phyloP scores from a whole-genome alignment of 2,797 vertebrate species.

The Oreortyx pictus region DNA sequence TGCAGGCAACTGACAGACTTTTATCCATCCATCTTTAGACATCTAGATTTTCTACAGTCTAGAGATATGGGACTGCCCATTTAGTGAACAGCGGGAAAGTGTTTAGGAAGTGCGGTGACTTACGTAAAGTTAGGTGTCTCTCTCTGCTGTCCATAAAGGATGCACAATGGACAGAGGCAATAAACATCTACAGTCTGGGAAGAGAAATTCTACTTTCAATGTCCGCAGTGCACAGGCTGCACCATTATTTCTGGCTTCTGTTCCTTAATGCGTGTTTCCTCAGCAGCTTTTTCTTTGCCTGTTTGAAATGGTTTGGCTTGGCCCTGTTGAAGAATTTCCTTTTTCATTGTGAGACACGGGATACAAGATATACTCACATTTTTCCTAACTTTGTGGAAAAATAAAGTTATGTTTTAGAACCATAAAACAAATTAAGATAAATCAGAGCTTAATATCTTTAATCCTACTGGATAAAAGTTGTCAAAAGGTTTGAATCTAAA shows the following conservation, averaged over 20 bases:
- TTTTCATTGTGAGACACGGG: background rate
- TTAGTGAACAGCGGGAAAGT: background rate
- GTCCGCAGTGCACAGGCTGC: background rate
- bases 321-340: background rate
- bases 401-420: background rate
- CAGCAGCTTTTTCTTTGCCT: background rate
- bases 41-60: background rate
- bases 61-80: background rate
- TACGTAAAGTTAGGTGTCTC: background rate
- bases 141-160: background rate
- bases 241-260: background rate
- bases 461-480: background rate
- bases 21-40: background rate
- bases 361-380: background rate
- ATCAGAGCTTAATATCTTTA: background rate
- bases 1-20: background rate
- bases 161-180: background rate
- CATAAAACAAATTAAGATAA: background rate
- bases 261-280: background rate
- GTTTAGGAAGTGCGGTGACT: background rate
- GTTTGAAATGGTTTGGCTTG: background rate
- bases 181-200: background rate
- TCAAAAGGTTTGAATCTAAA: background rate
- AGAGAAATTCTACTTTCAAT: background rate
- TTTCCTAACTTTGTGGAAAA: background rate